A percentile compares a stretch with the other conserved stretches of the same genome.
These are phyloP conservation scores for Pogona vitticeps DNA, from an alignment of 2,113 vertebrate genomes.

Conservation along the genomic window DNA sequence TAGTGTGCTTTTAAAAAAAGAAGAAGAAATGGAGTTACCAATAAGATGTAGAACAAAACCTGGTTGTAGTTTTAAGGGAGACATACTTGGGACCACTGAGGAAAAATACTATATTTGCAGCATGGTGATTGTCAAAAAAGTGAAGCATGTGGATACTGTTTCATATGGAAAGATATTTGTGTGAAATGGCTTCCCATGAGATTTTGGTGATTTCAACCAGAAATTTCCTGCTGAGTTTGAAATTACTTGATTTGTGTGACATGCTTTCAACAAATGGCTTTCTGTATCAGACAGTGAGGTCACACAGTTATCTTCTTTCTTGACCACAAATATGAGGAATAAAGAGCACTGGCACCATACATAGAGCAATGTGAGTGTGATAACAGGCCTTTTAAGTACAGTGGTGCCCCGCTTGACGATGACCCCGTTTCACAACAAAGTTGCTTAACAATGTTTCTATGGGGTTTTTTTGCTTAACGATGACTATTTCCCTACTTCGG, in stretches of 20 bases:
- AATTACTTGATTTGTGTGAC: neutral
- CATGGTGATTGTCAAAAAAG: too few relatives aligned
- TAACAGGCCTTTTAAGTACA: too few relatives aligned
- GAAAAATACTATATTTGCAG: neutral
- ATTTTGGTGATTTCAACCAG: neutral
- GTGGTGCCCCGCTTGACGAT: too few relatives aligned
- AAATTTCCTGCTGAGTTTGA: neutral
- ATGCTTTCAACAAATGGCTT: neutral
- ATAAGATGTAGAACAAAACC: too few relatives aligned
- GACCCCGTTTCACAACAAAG: too few relatives aligned
- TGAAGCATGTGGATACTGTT: neutral
- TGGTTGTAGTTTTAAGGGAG: neutral
- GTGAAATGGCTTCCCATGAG: neutral
- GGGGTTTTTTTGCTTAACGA: too few relatives aligned
- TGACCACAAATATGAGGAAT: neutral
- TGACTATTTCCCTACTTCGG: too few relatives aligned
- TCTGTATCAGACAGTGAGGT: neutral
- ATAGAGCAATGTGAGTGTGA: too few relatives aligned
- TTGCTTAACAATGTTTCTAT: too few relatives aligned
- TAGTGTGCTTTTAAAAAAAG: neutral
- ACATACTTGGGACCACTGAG: neutral
- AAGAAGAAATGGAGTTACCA: too few relatives aligned
- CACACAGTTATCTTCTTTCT: neutral
- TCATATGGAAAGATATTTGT: neutral
- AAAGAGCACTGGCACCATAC: too few relatives aligned